Evolutionary conservation across 2,888 invertebrate species (phyloP), one percentile per base, ranked within the genome.

Genomic region (Acronicta psi): DNA sequence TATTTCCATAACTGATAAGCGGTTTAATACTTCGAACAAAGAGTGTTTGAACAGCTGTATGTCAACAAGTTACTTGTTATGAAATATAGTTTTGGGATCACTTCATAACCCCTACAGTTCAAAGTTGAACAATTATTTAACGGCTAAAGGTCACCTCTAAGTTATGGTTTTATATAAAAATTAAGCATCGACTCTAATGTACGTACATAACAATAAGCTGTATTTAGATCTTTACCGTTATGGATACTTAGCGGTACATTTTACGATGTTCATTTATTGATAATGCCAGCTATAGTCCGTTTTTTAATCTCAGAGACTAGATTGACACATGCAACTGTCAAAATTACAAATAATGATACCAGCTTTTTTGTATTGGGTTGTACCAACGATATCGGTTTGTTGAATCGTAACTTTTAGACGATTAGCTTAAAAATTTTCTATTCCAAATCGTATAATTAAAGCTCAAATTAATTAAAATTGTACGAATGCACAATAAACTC

Each of bases 1-100:
- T 77, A 79, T 76, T 80, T 66, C 57, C 59, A 69, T 71, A 76
- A 76, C 58, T 77, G 75, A 73, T 75, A 75, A 73, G 69, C 62
- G 46, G 66, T 72, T 70, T 59, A 67, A 69, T 69, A 62, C 54
- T 47, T 65, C 50, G 69, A 76, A 77, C 80, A 77, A 78, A 81
- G 77, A 73, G 42, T 73, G 77, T 79, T 79, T 73, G 47, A 69
- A 70, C 70, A 68, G 71, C 73, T 66, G 69, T 70, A 73, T 29
- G 67, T 74, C 73, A 78, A 76, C 73, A 79, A 70, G 45, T 46
- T 25, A 45, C 51, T 49, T 71, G 69, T 57, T 73, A 58, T 54
- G 52, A 63, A 63, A 66, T 62, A 56, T 58, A 13, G 50, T 56
- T 69, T 66, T 41, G 52, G 43, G 40, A 58, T 51, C 29, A 41